Evolutionary conservation across 2,888 invertebrate genomes (phyloP).

Genomic region (Keiferia lycopersicella): DNA sequence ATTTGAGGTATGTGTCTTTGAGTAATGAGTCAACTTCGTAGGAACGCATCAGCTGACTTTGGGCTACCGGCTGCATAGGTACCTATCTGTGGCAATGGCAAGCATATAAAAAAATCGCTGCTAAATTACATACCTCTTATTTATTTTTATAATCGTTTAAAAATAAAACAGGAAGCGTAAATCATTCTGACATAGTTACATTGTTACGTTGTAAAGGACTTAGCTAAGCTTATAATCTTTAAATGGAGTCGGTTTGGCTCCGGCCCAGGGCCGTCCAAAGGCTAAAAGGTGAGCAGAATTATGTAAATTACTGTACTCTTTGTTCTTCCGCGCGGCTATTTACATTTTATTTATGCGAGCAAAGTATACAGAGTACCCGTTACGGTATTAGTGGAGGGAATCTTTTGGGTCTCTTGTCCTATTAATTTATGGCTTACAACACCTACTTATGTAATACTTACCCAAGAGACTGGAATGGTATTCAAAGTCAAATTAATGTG

Average conservation of each 20-base stretch:
- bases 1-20: too few species aligned
- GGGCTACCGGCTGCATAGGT: too few species aligned
- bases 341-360: slow-evolving; percentile 70
- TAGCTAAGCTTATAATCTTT: slow-evolving; percentile 71
- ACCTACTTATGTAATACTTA: too few species aligned
- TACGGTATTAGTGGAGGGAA: not conserved
- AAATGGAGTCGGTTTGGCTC: slow-evolving; percentile 74
- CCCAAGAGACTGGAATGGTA: too few species aligned
- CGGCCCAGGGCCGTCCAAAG: slow-evolving; percentile 62
- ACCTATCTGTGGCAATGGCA: not conserved
- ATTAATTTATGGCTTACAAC: not conserved
- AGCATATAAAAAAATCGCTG: too few species aligned
- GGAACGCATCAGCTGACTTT: too few species aligned
- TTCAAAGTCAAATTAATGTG: too few species aligned
- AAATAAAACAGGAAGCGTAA: slow-evolving; percentile 49
- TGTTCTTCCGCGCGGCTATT: slow-evolving; percentile 70
- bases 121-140: too few species aligned
- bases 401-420: slow-evolving; percentile 1
- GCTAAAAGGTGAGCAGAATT: slow-evolving; percentile 76
- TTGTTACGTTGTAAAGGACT: slow-evolving; percentile 15
- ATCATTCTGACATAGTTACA: slow-evolving; percentile 4
- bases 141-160: too few species aligned
- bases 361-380: slow-evolving; percentile 23
- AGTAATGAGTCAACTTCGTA: too few species aligned
- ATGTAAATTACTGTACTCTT: slow-evolving; percentile 77